Percentiles rank a stretch among this genome's conserved stretches.
phyloP scores from a whole-genome alignment of 2,797 vertebrate genomes.

The Periophthalmus magnuspinnatus region DNA sequence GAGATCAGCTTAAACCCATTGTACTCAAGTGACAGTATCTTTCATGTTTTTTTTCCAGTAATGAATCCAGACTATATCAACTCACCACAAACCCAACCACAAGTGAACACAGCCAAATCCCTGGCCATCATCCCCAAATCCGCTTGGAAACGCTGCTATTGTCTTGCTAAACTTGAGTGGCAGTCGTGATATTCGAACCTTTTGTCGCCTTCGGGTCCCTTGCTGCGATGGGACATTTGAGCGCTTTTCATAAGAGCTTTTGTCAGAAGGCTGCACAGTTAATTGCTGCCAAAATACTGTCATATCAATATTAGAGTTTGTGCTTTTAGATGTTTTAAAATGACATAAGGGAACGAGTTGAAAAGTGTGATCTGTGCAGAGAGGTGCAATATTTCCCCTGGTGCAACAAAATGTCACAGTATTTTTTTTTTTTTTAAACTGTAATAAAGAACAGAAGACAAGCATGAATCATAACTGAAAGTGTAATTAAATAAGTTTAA shows the following conservation, averaged over 20 bases:
- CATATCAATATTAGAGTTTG: slow-evolving; percentile 33
- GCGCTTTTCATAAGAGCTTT: slow-evolving; percentile 26
- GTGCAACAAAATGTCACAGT: slow-evolving; percentile 45
- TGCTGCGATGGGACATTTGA: slow-evolving; percentile 25
- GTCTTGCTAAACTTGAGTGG: slow-evolving; percentile 42
- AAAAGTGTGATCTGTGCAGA: slow-evolving; percentile 14
- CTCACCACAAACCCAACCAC: slow-evolving; percentile 18
- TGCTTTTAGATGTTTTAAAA: slow-evolving; percentile 27
- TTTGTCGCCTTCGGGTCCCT: slow-evolving; percentile 33
- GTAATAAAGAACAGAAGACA: slow-evolving; percentile 10
- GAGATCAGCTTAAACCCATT: not conserved
- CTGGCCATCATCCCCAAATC: slow-evolving; percentile 19
- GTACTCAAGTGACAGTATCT: not conserved
- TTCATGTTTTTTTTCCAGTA: slow-evolving; percentile 13
- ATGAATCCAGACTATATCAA: not conserved
- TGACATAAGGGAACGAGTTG: slow-evolving; percentile 14
- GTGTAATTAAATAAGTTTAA: too few relatives aligned
- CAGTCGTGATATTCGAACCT: slow-evolving; percentile 49
- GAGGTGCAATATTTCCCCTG: slow-evolving; percentile 44
- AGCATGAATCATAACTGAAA: not conserved
- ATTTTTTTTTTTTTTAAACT: slow-evolving; percentile 34
- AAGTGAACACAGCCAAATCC: slow-evolving; percentile 36
- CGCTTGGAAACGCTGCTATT: slow-evolving; percentile 17
- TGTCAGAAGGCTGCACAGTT: slow-evolving; percentile 28
- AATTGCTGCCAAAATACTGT: slow-evolving; percentile 36